A percentile compares a stretch with the other conserved stretches of the same genome.
Evolutionary conservation across 1,140 invertebrate genomes (phyloP).

Genomic region (Meloidogyne hapla): DNA sequence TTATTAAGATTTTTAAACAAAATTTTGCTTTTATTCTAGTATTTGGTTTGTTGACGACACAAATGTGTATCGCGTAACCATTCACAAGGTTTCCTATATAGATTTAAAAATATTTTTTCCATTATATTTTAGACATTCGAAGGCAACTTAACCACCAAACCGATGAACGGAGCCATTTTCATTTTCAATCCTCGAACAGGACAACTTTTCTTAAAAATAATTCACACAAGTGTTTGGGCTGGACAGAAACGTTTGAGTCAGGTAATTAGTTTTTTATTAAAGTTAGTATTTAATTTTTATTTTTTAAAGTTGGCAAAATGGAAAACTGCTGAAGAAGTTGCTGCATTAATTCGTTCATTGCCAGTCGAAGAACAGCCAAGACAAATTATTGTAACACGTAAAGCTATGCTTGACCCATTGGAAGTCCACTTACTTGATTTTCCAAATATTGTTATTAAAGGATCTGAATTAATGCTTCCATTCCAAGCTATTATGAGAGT

Average conservation of each 20-base stretch:
- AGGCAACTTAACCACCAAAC: slow-evolving; percentile 98
- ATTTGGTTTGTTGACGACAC: slow-evolving; percentile 95
- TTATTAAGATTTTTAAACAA: not conserved
- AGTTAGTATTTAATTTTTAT: not conserved
- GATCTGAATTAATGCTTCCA: slow-evolving; percentile 93
- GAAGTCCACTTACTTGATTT: slow-evolving; percentile 98
- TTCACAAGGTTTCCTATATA: slow-evolving; percentile 90
- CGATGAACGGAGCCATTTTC: slow-evolving; percentile 99
- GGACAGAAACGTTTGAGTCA: slow-evolving; percentile 75
- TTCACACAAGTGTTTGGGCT: slow-evolving; percentile 99
- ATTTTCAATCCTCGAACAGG: slow-evolving; percentile 99
- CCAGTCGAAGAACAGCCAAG: slow-evolving; percentile 99
- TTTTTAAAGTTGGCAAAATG: slow-evolving; percentile 83
- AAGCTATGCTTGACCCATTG: slow-evolving; percentile 97
- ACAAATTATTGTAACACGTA: slow-evolving; percentile 98
- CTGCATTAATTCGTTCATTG: slow-evolving; percentile 93
- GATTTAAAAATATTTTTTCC: slow-evolving; percentile 21
- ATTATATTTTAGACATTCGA: slow-evolving; percentile 79
- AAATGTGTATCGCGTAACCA: slow-evolving; percentile 98
- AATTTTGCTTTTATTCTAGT: not conserved
- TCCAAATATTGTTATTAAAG: slow-evolving; percentile 99
- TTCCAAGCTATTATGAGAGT: slow-evolving; percentile 93
- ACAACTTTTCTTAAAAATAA: slow-evolving; percentile 98
- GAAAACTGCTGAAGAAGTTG: slow-evolving; percentile 99
- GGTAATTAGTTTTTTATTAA: slow-evolving; percentile 49